Percentiles rank a stretch among this genome's conserved stretches.
Conservation (phyloP, 2,888 invertebrate genomes). For the Tricholauxania praeusta region DNA sequence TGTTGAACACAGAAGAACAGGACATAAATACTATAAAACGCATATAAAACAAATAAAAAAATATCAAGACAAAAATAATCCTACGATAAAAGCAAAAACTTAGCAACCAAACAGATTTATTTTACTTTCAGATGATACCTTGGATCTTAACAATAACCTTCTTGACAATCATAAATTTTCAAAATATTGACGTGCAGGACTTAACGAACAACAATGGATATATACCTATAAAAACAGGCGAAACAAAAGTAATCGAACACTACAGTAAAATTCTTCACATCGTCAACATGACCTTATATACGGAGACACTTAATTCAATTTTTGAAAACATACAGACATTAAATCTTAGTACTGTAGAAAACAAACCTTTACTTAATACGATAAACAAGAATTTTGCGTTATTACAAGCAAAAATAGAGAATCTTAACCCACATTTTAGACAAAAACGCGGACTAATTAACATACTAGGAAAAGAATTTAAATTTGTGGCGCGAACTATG, state of each 20-base stretch:
- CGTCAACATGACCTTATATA: constrained; percentile 41
- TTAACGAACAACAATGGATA: constrained; percentile 44
- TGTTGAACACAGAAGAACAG: constrained; percentile 32
- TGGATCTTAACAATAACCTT: constrained; percentile 21
- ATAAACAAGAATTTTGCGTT: constrained; percentile 36
- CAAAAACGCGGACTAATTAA: constrained; percentile 40
- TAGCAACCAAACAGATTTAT: constrained; percentile 19
- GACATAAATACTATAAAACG: constrained; percentile 44
- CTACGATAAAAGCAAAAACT: constrained; percentile 28
- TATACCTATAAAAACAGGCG: constrained; percentile 39
- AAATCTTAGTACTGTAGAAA: constrained; percentile 25
- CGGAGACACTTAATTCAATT: constrained; percentile 33
- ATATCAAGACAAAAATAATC: constrained; percentile 41
- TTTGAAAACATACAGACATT: constrained; percentile 33
- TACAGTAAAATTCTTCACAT: constrained; percentile 44
- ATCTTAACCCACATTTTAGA: constrained; percentile 38
- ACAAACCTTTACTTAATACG: constrained; percentile 33
- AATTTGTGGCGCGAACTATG: constrained; percentile 43
- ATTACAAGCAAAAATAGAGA: constrained; percentile 35
- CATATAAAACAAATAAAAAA: constrained; percentile 43
- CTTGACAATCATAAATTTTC: constrained; percentile 24
- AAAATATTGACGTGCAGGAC: constrained; percentile 43
- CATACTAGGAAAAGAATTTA: constrained; percentile 42
- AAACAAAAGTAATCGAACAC: constrained; percentile 35
- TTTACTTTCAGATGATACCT: constrained; percentile 19